These are phyloP conservation scores for Diploptera punctata DNA, from an alignment of 2,888 invertebrate species.

Conservation along the genomic window DNA sequence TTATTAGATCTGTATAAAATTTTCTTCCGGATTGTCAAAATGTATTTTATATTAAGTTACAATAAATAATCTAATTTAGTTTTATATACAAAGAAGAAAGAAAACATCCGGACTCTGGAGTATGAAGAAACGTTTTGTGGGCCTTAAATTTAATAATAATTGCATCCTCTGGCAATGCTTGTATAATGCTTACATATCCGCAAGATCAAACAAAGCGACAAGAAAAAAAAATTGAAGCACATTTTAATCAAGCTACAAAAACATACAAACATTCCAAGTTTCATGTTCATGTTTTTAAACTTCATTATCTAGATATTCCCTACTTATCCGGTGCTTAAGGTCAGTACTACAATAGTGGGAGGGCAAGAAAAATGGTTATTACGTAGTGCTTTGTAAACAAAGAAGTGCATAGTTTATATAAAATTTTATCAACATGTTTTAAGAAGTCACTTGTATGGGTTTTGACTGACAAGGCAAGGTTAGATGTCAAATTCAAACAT, in stretches of 20 bases:
- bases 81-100: too few species aligned
- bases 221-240: background rate
- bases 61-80: too few species aligned
- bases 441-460: conserved; percentile 7
- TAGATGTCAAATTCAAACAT: conserved; percentile 11
- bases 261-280: background rate
- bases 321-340: conserved; percentile 16
- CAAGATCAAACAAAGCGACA: conserved; percentile 24
- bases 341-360: background rate
- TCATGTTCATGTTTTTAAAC: background rate
- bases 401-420: too few species aligned
- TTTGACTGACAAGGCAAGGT: conserved; percentile 16
- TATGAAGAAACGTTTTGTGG: background rate
- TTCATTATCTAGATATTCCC: background rate
- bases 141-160: conserved; percentile 23
- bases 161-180: background rate
- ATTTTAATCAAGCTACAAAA: background rate
- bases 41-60: too few species aligned
- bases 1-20: too few species aligned
- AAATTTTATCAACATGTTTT: background rate
- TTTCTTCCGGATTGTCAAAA: too few species aligned
- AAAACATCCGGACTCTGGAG: background rate
- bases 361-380: background rate
- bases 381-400: background rate
- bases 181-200: conserved; percentile 2